Evolutionary conservation across 2,888 invertebrate genomes (phyloP).

Genomic region (Orthosia gothica): DNA sequence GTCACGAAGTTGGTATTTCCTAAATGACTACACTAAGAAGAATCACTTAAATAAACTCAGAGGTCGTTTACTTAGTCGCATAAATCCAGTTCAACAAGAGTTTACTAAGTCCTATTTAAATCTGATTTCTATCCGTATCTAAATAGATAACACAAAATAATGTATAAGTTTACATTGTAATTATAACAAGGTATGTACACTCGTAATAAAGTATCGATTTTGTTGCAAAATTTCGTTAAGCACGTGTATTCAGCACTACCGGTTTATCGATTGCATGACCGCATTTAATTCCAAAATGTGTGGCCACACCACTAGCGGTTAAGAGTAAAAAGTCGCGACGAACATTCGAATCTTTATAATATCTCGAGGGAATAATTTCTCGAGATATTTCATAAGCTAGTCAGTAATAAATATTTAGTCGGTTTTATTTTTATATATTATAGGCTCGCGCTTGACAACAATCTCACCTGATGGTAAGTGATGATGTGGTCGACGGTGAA

Average conservation of each 20-base stretch:
- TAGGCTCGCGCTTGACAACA: too few species aligned
- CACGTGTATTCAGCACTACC: neutral
- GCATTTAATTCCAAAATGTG: neutral
- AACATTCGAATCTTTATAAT: neutral
- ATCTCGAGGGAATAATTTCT: too few species aligned
- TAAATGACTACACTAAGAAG: too few species aligned
- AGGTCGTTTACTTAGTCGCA: neutral
- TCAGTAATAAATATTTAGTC: too few species aligned
- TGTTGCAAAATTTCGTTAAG: neutral
- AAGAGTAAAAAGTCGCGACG: neutral
- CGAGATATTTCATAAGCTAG: too few species aligned
- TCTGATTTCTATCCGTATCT: too few species aligned
- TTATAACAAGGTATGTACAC: neutral
- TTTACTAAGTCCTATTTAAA: neutral
- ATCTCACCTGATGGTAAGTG: too few species aligned
- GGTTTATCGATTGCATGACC: constrained; percentile 1
- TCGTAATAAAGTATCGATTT: neutral
- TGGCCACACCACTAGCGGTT: neutral
- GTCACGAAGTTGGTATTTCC: too few species aligned
- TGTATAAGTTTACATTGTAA: neutral
- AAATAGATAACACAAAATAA: neutral
- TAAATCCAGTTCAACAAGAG: neutral
- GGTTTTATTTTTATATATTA: too few species aligned
- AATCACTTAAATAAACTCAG: too few species aligned
- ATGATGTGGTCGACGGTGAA: too few species aligned